phyloP scores from a whole-genome alignment of 1,140 invertebrate genomes.

The Eupristina koningsbergeri region DNA sequence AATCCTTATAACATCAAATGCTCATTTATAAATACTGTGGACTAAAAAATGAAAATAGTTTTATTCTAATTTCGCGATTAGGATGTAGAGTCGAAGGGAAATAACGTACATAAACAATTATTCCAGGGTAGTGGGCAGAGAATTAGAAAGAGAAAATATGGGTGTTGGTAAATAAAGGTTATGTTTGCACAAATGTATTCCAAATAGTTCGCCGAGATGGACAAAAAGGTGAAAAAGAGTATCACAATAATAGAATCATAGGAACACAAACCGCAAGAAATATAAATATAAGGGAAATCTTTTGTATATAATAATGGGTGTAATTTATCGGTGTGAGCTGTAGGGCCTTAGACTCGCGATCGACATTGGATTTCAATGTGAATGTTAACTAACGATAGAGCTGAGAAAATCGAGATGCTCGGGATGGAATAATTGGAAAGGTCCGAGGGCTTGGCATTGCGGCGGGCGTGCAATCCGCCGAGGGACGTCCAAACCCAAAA shows the following conservation, averaged over 20 bases:
- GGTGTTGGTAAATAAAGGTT: not conserved
- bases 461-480: no score
- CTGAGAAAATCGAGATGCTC: not conserved
- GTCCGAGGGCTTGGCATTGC: no score
- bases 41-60: not conserved
- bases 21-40: not conserved
- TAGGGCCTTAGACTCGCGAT: not conserved
- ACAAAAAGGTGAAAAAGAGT: not conserved
- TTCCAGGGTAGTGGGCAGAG: not conserved
- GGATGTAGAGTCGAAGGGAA: not conserved
- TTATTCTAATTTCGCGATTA: constrained; percentile 4
- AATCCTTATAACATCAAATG: not conserved
- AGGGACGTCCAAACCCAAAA: no score
- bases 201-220: not conserved
- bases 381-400: not conserved
- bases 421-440: no score
- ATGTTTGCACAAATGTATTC: not conserved
- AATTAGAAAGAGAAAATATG: constrained; percentile 31
- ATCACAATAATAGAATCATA: not conserved
- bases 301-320: not conserved
- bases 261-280: not conserved
- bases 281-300: no score
- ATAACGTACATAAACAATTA: not conserved
- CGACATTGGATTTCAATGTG: constrained; percentile 8
- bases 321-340: not conserved